A percentile compares a stretch with the other conserved stretches of the same genome.
Conservation (phyloP, 2,797 vertebrate genomes). For the Trematomus bernacchii region DNA sequence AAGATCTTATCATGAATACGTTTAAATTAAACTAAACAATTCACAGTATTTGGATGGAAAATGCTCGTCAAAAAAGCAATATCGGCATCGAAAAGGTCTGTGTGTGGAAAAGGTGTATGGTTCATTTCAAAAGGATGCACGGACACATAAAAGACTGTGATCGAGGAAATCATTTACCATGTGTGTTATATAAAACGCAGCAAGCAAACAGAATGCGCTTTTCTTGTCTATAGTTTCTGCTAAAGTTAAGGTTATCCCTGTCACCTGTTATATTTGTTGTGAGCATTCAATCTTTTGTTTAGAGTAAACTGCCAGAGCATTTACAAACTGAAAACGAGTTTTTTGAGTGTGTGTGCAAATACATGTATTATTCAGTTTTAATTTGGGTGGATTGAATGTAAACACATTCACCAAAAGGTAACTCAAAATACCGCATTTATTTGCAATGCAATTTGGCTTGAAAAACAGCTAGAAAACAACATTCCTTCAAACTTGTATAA, state of each 20-base stretch:
- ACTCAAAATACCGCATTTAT: constrained; percentile 49
- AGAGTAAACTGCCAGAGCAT: constrained; percentile 39
- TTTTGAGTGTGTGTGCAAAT: constrained; percentile 53
- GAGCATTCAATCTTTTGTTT: constrained; percentile 31
- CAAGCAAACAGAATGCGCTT: constrained; percentile 10
- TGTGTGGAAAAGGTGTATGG: constrained; percentile 10
- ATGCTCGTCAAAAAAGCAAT: constrained; percentile 5
- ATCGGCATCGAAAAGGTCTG: neutral
- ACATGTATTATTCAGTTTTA: constrained; percentile 53
- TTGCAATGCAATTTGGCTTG: constrained; percentile 40
- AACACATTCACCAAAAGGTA: constrained; percentile 49
- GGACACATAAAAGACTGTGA: constrained; percentile 17
- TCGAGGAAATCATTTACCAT: constrained; percentile 29
- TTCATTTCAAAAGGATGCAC: constrained; percentile 10
- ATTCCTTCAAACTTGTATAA: constrained; percentile 42
- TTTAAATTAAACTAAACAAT: constrained; percentile 13
- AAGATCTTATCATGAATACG: constrained; percentile 35
- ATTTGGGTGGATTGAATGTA: constrained; percentile 59
- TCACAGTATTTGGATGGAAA: constrained; percentile 4
- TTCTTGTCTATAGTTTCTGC: constrained; percentile 19
- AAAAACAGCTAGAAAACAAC: constrained; percentile 49
- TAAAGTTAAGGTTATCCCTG: constrained; percentile 29
- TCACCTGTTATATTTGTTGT: constrained; percentile 13
- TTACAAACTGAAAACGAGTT: constrained; percentile 43
- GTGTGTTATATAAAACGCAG: constrained; percentile 17